Evolutionary conservation across 2,113 vertebrate genomes (phyloP).

Genomic region (Glaucomys volans): DNA sequence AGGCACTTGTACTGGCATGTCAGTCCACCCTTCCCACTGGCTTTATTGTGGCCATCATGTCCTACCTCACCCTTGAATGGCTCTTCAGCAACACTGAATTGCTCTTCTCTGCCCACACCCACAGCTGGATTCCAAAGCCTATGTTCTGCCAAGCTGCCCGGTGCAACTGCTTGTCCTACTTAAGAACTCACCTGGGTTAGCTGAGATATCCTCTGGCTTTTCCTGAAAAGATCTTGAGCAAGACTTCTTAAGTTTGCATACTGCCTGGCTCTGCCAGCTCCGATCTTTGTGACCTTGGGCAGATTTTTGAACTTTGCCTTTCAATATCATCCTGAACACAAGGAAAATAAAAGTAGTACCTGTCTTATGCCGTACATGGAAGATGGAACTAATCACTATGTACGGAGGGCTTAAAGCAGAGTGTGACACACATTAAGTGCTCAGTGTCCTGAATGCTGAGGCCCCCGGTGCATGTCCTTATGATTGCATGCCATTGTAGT

Average conservation of each 20-base stretch:
- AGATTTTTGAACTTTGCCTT: background rate
- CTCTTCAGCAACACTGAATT: background rate
- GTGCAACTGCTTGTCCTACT: background rate
- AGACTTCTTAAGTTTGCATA: background rate
- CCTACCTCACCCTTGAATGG: no score
- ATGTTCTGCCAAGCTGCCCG: background rate
- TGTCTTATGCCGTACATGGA: rapidly evolving
- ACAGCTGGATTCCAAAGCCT: no score
- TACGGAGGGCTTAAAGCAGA: rapidly evolving
- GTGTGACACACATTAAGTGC: background rate
- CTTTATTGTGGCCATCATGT: no score
- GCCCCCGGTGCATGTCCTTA: no score
- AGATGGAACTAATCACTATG: background rate
- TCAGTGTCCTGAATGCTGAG: no score
- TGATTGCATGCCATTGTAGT: background rate
- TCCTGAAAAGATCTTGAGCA: background rate
- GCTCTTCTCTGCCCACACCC: no score
- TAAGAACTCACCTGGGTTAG: background rate
- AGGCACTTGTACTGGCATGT: rapidly evolving
- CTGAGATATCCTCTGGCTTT: background rate
- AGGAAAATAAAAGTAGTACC: no score
- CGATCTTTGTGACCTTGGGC: background rate
- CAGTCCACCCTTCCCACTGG: rapidly evolving
- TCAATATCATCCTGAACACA: background rate
- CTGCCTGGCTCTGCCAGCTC: background rate